Evolutionary conservation across 1,140 invertebrate species (phyloP), one percentile per base, ranked within the genome.

Genomic region (Drosophila rhopaloa): DNA sequence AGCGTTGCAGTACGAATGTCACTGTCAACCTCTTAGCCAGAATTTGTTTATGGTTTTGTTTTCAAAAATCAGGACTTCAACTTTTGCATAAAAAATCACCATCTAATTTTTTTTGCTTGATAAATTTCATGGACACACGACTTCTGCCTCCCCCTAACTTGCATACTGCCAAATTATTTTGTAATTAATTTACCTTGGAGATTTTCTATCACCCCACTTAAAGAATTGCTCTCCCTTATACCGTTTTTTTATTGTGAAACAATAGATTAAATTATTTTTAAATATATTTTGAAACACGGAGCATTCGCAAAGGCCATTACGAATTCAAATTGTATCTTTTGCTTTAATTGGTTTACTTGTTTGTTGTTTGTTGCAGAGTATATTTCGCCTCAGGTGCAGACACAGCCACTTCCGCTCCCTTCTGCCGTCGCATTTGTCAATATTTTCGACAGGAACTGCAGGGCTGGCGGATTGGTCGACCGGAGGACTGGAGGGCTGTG

Each of bases 331-430:
- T 84, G 80, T 89, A 89, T 89, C 72, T 88, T 86, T 68, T 84
- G 72, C 67, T 77, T 86, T 88, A 88, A 88, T 89, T 88, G 84
- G 84, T 82, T 83, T 54, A 78, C 84, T 89, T 88, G 83, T 88
- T 89, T 83, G 84, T 80, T 86, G 53, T 70, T 85, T 59, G 73
- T 74, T 65, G 47, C 60, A 44, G 70, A 46, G 19, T 54, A 54
- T 75, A 62, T 61, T 59, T 68, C 35, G 83, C 83, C 83, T 88
- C 83, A 88, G 83, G 83, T 86, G 82, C 73, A 63, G 58, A 50
- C 46, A 63, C 46, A 61, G 60, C 51, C 67, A 63, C 75, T 57
- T 55, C 29, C 37, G 58, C 54, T 55, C 44, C 61, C 72, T 66
- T 58, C 63, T 35, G 61, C 50, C 57, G 61, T 73, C 62, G 41